Base-by-base conservation (phyloP, 1,140 invertebrate species). In the Penaeus vannamei region DNA sequence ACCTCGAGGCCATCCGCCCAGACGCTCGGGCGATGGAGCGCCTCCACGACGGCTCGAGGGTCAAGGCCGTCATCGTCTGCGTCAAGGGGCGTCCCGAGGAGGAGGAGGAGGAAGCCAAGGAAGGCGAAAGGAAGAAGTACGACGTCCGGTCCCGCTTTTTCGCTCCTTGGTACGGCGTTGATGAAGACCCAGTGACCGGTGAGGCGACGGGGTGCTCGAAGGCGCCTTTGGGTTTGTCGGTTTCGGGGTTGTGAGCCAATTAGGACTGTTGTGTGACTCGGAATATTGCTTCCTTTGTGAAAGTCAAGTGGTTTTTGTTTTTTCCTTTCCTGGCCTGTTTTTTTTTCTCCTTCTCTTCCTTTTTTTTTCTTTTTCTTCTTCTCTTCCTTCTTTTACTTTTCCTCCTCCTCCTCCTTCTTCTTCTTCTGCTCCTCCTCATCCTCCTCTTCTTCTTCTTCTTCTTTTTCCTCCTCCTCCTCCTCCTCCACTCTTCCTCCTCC, bases 121-220 rank as follows among this genome's bases (percentile, higher is more conserved):
- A 60, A 26, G 91, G 90, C 36, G 85, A 83, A 2, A 62, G 53
- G 32, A n/a, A 46, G 10, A 12, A 26, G 8, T 93, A 92, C 66
- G 88, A 95, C 90, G 95, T 95, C 91, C 92, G 94, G 17, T 95
- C 94, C 5, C 91, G 95, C 81, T 95, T 94, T 91, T 95, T 95
- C 92, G 93, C 94, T 17, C 95, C 95, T 0, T 95, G 94, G 94
- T 92, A 92, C 90, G 95, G 95, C 26, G 93, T 95, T 61, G 89
- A 93, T 26, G 95, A 95, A 91, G 94, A 95, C 92, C 95, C 95
- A 20, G 95, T 95, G 8, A 94, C 94, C 83, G 94, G 94, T 88
- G 59, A 64, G 85, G 46, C 29, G 36, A 42, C 19, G 17, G 59
- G 46, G 22, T n/a, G 4, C 0, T 23, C 19, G 0, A 23, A 36